Evolutionary conservation across 2,113 vertebrate genomes (phyloP).

Genomic region (Dryoscopus gambensis): DNA sequence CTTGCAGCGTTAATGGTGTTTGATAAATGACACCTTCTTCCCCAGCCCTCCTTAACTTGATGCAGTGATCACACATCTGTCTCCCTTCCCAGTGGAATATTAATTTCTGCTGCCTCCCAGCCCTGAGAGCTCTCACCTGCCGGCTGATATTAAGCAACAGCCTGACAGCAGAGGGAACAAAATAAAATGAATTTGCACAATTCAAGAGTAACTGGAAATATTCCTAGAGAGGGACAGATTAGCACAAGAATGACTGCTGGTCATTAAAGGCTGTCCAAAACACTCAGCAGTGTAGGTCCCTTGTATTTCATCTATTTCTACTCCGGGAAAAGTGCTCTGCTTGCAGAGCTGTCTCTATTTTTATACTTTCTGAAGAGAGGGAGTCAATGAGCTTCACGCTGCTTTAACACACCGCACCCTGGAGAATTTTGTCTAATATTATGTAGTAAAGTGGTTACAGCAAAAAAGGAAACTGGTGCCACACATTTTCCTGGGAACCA

Average conservation of each 20-base stretch:
- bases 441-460: not conserved
- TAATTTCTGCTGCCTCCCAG: conserved; percentile 15
- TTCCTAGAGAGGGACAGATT: not conserved
- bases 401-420: not conserved
- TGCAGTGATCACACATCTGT: not conserved
- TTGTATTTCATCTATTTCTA: not conserved
- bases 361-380: not conserved
- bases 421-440: not conserved
- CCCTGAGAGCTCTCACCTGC: not conserved
- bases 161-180: conserved; percentile 8
- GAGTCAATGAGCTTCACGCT: not conserved
- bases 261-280: not conserved
- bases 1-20: conserved; percentile 10
- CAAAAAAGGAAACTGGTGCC: not conserved
- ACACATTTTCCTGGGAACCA: not conserved
- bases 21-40: not conserved
- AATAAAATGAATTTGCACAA: not conserved
- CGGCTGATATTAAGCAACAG: conserved; percentile 4
- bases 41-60: not conserved
- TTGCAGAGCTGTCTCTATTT: not conserved
- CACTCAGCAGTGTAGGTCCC: not conserved
- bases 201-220: not conserved
- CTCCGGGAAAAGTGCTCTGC: not conserved
- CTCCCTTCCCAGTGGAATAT: not conserved
- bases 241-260: conserved; percentile 1